Conservation (phyloP, 2,113 vertebrate genomes). For the Perccottus glenii region DNA sequence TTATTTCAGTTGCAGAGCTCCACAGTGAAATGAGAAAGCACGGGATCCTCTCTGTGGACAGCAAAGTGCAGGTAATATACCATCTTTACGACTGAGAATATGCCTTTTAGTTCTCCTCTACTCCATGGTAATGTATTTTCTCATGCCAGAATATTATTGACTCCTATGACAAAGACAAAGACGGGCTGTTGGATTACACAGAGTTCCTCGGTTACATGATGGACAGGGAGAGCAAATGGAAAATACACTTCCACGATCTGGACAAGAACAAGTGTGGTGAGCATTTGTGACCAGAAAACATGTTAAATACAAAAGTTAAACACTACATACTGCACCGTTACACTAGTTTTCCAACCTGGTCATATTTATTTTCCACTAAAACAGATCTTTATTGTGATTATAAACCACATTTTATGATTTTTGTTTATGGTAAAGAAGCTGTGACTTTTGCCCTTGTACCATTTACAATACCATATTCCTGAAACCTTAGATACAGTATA, state of each 20-base stretch:
- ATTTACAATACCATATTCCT: slow-evolving; percentile 3
- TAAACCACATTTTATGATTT: slow-evolving; percentile 11
- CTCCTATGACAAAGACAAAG: slow-evolving; percentile 72
- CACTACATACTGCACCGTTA: too few species aligned
- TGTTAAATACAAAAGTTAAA: too few species aligned
- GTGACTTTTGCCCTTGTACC: slow-evolving; percentile 14
- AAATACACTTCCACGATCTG: slow-evolving; percentile 77
- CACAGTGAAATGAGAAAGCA: slow-evolving; percentile 75
- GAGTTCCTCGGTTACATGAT: slow-evolving; percentile 79
- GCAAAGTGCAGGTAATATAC: slow-evolving; percentile 69
- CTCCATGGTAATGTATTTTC: neutral
- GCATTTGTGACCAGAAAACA: slow-evolving; percentile 17
- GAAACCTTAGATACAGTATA: neutral
- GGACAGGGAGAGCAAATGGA: slow-evolving; percentile 80
- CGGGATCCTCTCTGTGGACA: slow-evolving; percentile 66
- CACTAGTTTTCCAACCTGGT: too few species aligned
- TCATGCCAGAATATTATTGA: slow-evolving; percentile 64
- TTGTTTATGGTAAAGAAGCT: slow-evolving; percentile 39
- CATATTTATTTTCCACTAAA: neutral
- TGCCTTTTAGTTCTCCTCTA: neutral
- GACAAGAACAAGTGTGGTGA: slow-evolving; percentile 80
- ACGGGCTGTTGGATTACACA: slow-evolving; percentile 74
- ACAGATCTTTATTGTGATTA: too few species aligned
- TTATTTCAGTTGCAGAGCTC: slow-evolving; percentile 72
- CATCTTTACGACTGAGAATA: neutral